Base-by-base conservation (phyloP, 1,140 invertebrate genomes). In the Zaprionus capensis region DNA sequence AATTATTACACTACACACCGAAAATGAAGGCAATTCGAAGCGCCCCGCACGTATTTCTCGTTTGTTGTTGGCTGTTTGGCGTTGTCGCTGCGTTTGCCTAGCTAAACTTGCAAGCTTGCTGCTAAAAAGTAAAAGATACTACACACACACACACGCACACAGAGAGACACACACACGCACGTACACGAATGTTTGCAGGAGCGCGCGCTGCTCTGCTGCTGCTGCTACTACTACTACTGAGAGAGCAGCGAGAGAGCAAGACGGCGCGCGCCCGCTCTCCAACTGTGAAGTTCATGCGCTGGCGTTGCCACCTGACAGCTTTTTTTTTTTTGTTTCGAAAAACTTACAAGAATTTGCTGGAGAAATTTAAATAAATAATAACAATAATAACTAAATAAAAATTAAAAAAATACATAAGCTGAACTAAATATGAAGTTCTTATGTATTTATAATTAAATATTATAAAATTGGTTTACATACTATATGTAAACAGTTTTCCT, bases 51-150 rank as follows among this genome's bases (percentile, higher is more conserved):
- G 78, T 80, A 75, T 62, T 80, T 79, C 65, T 61, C 67, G 71
- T 75, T 81, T 75, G 79, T 79, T 79, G 73, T 77, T 77, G 75
- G 46, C 75, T 80, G 72, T 66, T 80, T 80, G 78, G 72, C 76
- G 71, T 80, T 80, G 80, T 81, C 75, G 71, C 57, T 78, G 78
- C 79, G 80, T 83, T 81, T 85, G 82, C 68, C 76, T 77, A 86
- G 61, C 76, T 74, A 79, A 88, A 87, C 81, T 80, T 86, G 82
- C 82, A 88, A 83, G 85, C 82, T 87, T 72, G 81, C 84, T 88
- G 85, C 84, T 88, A 79, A 88, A 87, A 90, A 88, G 85, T 88
- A 90, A 88, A 88, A 88, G 84, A 88, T 88, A 88, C 84, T 81
- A 87, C 72, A 88, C 73, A 64, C 83, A 70, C 61, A 81, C 71